Conservation (phyloP, 1,140 invertebrate species). For the Philaenus spumarius region DNA sequence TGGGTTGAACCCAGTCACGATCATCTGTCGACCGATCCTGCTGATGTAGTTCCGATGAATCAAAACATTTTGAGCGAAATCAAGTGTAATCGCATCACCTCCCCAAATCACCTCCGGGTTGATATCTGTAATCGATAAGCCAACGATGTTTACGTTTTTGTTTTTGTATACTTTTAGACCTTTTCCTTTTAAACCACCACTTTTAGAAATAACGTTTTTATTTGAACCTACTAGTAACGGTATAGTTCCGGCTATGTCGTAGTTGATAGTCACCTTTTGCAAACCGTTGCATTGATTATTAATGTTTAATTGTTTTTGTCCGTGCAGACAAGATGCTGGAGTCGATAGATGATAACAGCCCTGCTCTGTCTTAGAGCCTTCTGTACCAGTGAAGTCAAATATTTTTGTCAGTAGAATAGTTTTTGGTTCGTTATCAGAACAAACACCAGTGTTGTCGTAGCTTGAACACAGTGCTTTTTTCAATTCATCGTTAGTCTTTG, state of each 20-base stretch:
- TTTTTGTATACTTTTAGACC: background rate
- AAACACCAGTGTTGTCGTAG: background rate
- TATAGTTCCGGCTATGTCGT: background rate
- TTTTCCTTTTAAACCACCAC: slow-evolving; percentile 1
- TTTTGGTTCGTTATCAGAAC: background rate
- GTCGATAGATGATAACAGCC: background rate
- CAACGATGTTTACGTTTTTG: background rate
- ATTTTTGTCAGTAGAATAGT: background rate
- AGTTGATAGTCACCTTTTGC: background rate
- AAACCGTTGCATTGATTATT: slow-evolving; percentile 1
- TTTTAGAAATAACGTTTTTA: background rate
- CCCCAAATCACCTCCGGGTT: slow-evolving; percentile 5
- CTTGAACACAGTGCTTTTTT: background rate
- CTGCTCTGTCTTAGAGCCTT: background rate
- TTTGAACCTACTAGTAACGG: background rate
- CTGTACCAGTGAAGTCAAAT: slow-evolving; percentile 2
- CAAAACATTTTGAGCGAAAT: background rate
- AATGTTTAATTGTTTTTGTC: background rate
- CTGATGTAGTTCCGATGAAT: background rate
- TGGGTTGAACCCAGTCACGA: background rate
- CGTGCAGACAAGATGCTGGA: background rate
- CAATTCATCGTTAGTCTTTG: background rate
- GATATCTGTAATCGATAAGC: background rate
- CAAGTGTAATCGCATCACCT: slow-evolving; percentile 6
- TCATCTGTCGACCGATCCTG: background rate